These are phyloP conservation scores for Philopedon plagiatum DNA, from an alignment of 2,888 invertebrate genomes.

Conservation along the genomic window DNA sequence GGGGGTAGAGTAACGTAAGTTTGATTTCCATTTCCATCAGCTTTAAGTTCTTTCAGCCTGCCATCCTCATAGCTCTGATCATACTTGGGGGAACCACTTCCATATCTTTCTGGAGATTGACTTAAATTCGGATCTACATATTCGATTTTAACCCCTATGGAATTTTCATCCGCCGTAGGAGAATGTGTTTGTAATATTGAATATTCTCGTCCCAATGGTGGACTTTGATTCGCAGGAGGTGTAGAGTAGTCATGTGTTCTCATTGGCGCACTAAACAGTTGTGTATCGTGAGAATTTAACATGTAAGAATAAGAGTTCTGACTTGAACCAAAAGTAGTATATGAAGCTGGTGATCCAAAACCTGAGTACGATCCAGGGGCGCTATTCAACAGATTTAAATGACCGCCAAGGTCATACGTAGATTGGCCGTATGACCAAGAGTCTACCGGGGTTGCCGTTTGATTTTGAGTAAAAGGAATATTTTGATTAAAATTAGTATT, in stretches of 20 bases:
- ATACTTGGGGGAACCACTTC: constrained; percentile 75
- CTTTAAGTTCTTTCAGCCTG: constrained; percentile 65
- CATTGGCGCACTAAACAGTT: constrained; percentile 75
- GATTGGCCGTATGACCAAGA: constrained; percentile 84
- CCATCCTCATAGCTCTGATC: constrained; percentile 68
- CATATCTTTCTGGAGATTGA: constrained; percentile 74
- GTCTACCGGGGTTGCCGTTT: constrained; percentile 74
- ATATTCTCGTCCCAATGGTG: constrained; percentile 77
- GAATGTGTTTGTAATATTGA: constrained; percentile 78
- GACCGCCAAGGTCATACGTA: constrained; percentile 83
- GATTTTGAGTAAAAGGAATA: constrained; percentile 73
- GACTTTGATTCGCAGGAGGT: constrained; percentile 73
- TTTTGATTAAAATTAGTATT: constrained; percentile 70
- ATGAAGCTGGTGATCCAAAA: constrained; percentile 75
- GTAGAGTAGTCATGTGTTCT: constrained; percentile 75
- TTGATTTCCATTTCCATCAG: constrained; percentile 69
- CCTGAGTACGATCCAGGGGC: constrained; percentile 74
- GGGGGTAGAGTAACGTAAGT: constrained; percentile 81
- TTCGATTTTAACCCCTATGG: constrained; percentile 67
- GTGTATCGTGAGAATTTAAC: constrained; percentile 79
- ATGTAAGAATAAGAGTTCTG: constrained; percentile 76
- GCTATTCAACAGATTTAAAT: constrained; percentile 80
- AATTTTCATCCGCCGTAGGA: constrained; percentile 68
- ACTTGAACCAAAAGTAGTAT: constrained; percentile 76
- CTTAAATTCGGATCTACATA: constrained; percentile 67